Base-by-base conservation (phyloP, 2,797 vertebrate genomes). In the Sebastes trivittatus region DNA sequence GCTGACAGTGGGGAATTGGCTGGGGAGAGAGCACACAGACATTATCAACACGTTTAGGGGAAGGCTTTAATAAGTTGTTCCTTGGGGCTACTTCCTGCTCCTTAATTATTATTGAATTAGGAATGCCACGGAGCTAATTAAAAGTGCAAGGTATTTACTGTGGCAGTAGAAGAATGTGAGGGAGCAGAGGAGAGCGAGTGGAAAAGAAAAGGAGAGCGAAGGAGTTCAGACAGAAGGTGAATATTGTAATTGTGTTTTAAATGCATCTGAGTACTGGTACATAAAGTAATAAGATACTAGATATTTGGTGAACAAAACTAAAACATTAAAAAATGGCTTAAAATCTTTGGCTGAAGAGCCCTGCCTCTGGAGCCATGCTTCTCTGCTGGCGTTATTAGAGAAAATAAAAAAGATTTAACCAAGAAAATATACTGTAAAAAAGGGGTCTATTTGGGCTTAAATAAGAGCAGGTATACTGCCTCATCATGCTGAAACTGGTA, bases 21-120 rank as follows among this genome's bases (percentile, higher is more conserved):
- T 82, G 20, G 65, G 65, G 72, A 67, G 65, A 36, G 75, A 55
- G 59, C 58, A 88, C 75, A 88, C 73, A 84, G 58, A 86, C 83
- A 88, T 84, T 85, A 92, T 89, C 86, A 90, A 92, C 86, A 91
- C 78, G 25, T 93, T 93, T 80, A 87, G 80, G 80, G 87, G 81
- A 90, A 87, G 85, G 83, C 86, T 90, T 92, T 92, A 92, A 90
- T 92, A 93, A 90, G 88, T 80, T 49, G 5, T 83, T 92, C 90
- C 92, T 92, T 32, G 22, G 69, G 92, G 92, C 91, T 69, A 89
- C 87, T 90, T 90, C 79, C 80, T 92, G 73, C 84, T 80, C 81
- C 87, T 86, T 94, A 92, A 93, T 92, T 88, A 92, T 94, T 94
- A 93, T 93, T 94, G 88, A 95, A 93, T 92, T 92, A 92, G 84